These are phyloP conservation scores for Nomada lathburiana DNA, from an alignment of 2,888 invertebrate species.

Conservation along the genomic window DNA sequence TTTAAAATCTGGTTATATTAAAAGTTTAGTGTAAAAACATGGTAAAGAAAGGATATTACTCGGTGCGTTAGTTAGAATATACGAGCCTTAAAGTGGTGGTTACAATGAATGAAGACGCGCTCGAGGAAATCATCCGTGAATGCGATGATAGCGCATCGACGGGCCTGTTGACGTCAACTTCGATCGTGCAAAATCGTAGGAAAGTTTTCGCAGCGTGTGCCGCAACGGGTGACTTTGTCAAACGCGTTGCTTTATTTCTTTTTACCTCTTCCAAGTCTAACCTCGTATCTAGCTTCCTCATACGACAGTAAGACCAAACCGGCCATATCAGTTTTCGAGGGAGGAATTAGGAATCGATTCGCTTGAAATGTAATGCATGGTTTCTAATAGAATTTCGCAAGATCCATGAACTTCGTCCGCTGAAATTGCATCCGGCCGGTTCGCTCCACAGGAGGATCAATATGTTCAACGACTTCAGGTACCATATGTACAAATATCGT, in stretches of 20 bases:
- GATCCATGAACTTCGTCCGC: neutral
- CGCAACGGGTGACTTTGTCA: slow-evolving; percentile 40
- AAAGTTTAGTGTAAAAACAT: slow-evolving; percentile 71
- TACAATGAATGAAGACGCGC: slow-evolving; percentile 48
- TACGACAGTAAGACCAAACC: slow-evolving; percentile 47
- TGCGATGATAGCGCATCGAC: slow-evolving; percentile 30
- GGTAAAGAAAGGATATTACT: slow-evolving; percentile 63
- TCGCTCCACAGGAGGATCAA: slow-evolving; percentile 55
- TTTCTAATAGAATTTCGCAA: neutral
- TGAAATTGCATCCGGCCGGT: slow-evolving; percentile 39
- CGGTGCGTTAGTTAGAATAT: slow-evolving; percentile 57
- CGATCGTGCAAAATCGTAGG: slow-evolving; percentile 70
- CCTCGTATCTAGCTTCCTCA: slow-evolving; percentile 51
- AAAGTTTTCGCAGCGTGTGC: slow-evolving; percentile 43
- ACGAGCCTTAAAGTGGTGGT: slow-evolving; percentile 53
- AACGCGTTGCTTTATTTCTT: slow-evolving; percentile 6
- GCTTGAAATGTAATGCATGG: neutral
- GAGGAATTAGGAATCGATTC: neutral
- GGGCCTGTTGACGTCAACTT: slow-evolving; percentile 58
- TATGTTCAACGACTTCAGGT: slow-evolving; percentile 71
- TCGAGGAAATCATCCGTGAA: slow-evolving; percentile 34
- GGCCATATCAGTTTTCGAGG: slow-evolving; percentile 21
- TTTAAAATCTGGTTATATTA: slow-evolving; percentile 58
- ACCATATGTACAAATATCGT: slow-evolving; percentile 70
- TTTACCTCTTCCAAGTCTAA: slow-evolving; percentile 48